Base-by-base conservation (phyloP, 2,888 invertebrate species). In the Drosophila monieri region DNA sequence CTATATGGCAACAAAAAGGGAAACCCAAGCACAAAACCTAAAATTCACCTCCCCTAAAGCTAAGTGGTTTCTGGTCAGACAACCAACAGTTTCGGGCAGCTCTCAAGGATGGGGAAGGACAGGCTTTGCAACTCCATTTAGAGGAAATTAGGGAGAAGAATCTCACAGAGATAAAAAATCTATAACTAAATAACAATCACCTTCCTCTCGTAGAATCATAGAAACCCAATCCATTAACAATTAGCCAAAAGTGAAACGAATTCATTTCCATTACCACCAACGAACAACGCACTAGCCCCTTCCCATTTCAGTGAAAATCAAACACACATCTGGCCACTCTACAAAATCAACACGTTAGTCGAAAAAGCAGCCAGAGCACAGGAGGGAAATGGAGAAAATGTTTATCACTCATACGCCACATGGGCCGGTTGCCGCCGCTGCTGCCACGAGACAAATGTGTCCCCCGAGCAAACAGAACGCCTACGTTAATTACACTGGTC, bases 401-500 rank as follows among this genome's bases (percentile, higher is more conserved):
- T 54, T 68, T 80, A 77, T 80, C 85, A 80, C 80, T 84, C 65
- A 80, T 85, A 80, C 78, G 80, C 72, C 69, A 49, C 74, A 72
- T 86, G 64, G 49, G 72, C 51, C 56, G 23, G 27, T 3, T 18
- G 5, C 3, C n/a, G 47, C 30, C 25, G 58, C 32, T 23, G 21
- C 21, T 49, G 41, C 70, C 58, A 48, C 66, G 44, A 64, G 69
- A 72, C 64, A 66, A 80, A 84, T 78, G 68, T 65, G 65, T 79
- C 84, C 77, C 80, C 55, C 53, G 77, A 59, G 62, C 55, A 73
- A 73, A 73, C 76, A 78, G 68, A 85, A 76, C 71, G 77, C 68
- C 69, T 61, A 62, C 60, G 64, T 69, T 67, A 74, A 67, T 80
- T 66, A 70, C 58, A 57, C 47, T 74, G 71, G 55, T 55, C 54